Evolutionary conservation across 2,888 invertebrate genomes (phyloP).

Genomic region (Lithophane leautieri): DNA sequence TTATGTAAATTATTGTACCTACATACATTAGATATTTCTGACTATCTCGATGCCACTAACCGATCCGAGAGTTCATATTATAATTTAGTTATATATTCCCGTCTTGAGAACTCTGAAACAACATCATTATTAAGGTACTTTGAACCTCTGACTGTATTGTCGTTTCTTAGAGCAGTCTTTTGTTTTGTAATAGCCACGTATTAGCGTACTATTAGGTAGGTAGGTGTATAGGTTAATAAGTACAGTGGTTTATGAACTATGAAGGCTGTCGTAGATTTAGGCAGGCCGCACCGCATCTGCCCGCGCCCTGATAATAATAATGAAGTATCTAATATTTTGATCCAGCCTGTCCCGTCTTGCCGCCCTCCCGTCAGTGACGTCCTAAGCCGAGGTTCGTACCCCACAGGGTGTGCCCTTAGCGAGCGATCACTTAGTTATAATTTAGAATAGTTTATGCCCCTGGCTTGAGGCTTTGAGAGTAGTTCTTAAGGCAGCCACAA

Average conservation of each 20-base stretch:
- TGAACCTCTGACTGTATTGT: conserved; percentile 10
- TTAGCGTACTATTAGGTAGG: background rate
- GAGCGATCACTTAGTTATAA: no score
- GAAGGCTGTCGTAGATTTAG: background rate
- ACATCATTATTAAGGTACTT: background rate
- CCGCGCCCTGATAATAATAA: no score
- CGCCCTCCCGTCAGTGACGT: no score
- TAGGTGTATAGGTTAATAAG: no score
- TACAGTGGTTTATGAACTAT: background rate
- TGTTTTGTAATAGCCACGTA: background rate
- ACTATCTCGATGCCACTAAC: conserved; percentile 7
- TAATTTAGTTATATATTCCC: conserved; percentile 19
- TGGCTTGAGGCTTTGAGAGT: no score
- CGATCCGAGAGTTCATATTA: conserved; percentile 13
- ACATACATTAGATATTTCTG: background rate
- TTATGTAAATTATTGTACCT: background rate
- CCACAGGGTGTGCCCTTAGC: no score
- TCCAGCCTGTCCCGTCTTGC: no score
- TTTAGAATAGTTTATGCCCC: no score
- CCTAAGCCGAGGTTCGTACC: no score
- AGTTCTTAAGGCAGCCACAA: no score
- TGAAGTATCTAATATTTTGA: no score
- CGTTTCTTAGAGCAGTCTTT: background rate
- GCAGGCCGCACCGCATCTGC: background rate
- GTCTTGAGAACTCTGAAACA: conserved; percentile 14